Base-by-base conservation (phyloP, 2,888 invertebrate species). In the Timandra comae region DNA sequence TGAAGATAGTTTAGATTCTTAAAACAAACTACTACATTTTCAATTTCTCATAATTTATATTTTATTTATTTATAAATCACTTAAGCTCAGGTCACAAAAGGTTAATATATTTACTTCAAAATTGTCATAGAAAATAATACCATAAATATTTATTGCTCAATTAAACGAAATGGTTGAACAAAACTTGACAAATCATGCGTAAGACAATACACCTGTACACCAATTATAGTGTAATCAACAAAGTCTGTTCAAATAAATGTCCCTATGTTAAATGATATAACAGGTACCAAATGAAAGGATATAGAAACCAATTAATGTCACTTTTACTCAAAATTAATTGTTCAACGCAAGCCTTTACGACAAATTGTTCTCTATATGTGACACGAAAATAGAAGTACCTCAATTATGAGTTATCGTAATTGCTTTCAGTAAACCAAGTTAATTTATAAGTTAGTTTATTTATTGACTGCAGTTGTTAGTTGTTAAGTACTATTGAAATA, bases 291-390 rank as follows among this genome's bases (percentile, higher is more conserved):
- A 41, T 45, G 41, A 43, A 35, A 33, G 48, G 48, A 43, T 36
- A 35, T 29, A 29, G 28, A 29, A 37, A 38, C 43, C 49, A 46
- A 46, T 49, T 41, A 46, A 43, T 35, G 49, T 49, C 46, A 44
- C 43, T 43, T 46, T 42, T 49, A 46, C 49, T 35, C 46, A 43
- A 46, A 43, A 49, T 46, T 49, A 49, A 49, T 42, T 43, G 49
- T 42, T 38, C 42, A 39, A 43, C 40, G 38, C 40, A 49, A 46
- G 46, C 42, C 11, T 11, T 11, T 34, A 26, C 41, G 46, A 45
- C 45, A 45, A 43, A 49, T 43, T 43, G 40, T 37, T 31, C 45
- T 45, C 41, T 37, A 42, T 44, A 44, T 45, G 43, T 40, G 39
- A 41, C 35, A 35, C 37, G 38, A 35, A 48, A 49, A 46, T 37